Conservation (phyloP, 2,888 invertebrate species). For the Tetheella fluctuosa region DNA sequence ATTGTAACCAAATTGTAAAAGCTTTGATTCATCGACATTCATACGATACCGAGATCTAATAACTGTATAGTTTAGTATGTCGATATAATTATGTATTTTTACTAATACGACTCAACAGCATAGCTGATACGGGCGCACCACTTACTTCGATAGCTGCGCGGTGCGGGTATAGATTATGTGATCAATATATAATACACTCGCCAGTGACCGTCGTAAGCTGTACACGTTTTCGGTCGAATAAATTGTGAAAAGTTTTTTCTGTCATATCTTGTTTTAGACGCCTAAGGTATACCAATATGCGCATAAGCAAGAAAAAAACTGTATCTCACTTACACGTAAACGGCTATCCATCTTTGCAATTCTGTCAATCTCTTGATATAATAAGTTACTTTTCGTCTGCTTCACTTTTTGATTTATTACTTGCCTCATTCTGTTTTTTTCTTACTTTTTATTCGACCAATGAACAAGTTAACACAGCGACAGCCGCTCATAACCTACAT, state of each 20-base stretch:
- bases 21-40: neutral
- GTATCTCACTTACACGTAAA: too few relatives aligned
- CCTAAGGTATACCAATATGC: neutral
- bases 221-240: neutral
- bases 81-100: neutral
- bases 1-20: neutral
- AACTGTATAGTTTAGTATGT: neutral
- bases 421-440: neutral
- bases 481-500: neutral
- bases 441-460: neutral
- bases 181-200: too few relatives aligned
- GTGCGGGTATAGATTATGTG: neutral
- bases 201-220: too few relatives aligned
- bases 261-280: too few relatives aligned
- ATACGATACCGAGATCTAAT: neutral
- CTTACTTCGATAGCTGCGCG: neutral
- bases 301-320: neutral
- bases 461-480: neutral
- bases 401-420: too few relatives aligned
- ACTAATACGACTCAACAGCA: neutral
- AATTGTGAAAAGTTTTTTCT: too few relatives aligned
- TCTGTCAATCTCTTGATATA: neutral
- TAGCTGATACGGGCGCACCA: neutral
- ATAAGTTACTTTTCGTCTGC: too few relatives aligned
- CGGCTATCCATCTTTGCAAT: neutral